Evolutionary conservation across 2,888 invertebrate species (phyloP), one percentile per base, ranked within the genome.

Genomic region (Melieria picta): DNA sequence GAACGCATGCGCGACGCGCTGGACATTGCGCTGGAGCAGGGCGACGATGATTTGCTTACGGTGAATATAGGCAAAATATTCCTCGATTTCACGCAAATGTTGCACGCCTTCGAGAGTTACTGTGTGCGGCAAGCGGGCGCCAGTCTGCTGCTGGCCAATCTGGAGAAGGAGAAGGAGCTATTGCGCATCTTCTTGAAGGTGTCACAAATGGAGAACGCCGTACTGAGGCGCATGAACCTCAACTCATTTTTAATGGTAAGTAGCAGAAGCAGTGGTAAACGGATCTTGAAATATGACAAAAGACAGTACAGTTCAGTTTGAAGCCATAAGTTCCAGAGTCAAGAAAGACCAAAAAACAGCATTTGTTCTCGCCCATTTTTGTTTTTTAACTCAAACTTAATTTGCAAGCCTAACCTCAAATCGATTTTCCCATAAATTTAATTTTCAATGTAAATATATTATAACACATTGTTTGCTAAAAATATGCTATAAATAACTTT

Each of bases 221-320:
- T 96, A 75, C 88, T 98, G 78, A 90, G 98, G 79, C 90, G 97
- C 80, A 98, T 98, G 97, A 97, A 97, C 86, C 89, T 98, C 63
- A 96, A 97, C 88, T 97, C 98, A n/a, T 98, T 98, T 88, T 91
- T 98, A 70, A 98, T 98, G 97, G 97, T 95, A 86, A 87, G 88
- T 79, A 45, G 0, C 6, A 16, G 5, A 30, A 30, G 30, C 30
- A 30, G 30, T 30, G 30, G 30, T 30, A 30, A 30, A 30, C 30
- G 30, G 30, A 50, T 50, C n/a, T 50, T 50, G 0, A n/a, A 50
- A 50, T n/a, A 30, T 30, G 1, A 30, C 30, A 30, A 30, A 30
- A 30, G 30, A 30, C 30, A 30, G 30, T 30, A 30, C 30, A 30
- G 30, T 30, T 30, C 30, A 30, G 30, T 1, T 30, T 30, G 1